Evolutionary conservation across 2,797 vertebrate species (phyloP), one percentile per base, ranked within the genome.

Genomic region (Pipistrellus nathusii): DNA sequence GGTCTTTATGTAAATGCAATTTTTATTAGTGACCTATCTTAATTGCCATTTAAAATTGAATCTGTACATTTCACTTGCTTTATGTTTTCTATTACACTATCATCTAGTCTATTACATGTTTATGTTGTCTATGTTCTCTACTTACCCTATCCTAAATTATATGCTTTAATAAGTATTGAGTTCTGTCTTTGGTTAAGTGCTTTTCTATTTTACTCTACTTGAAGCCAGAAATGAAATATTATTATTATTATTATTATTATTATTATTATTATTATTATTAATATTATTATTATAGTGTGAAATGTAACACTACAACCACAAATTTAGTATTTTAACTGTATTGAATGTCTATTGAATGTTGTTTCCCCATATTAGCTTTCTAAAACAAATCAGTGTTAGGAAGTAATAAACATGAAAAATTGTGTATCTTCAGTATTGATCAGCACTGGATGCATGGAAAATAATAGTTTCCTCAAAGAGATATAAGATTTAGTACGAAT

Each of bases 251-350:
- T n/a, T n/a, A n/a, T n/a, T n/a, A n/a, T n/a, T n/a, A n/a, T n/a
- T n/a, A n/a, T n/a, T n/a, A n/a, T n/a, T 69, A 59, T 59, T 57
- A 25, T 23, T 57, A 25, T 51, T 51, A 57, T 57, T 10, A 25
- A 25, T 25, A 57, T 57, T 57, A 57, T 57, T 3, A 57, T 57
- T 57, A 57, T 12, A 57, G 25, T 57, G 25, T 57, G 23, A 57
- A 57, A 57, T 3, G 51, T 53, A 57, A 25, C 23, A 59, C 41
- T 44, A 44, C 13, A 86, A 62, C 20, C 23, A 62, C 15, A 82
- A 53, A 69, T 55, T 81, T 89, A 73, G 6, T 51, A 75, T 86
- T 88, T 82, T 76, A 82, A 76, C 23, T 82, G 10, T 62, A 86
- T 53, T 8, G 35, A 3, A 30, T 92, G 13, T 53, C 23, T 73